Conservation (phyloP, 1,140 invertebrate genomes). For the Camponotus floridanus region DNA sequence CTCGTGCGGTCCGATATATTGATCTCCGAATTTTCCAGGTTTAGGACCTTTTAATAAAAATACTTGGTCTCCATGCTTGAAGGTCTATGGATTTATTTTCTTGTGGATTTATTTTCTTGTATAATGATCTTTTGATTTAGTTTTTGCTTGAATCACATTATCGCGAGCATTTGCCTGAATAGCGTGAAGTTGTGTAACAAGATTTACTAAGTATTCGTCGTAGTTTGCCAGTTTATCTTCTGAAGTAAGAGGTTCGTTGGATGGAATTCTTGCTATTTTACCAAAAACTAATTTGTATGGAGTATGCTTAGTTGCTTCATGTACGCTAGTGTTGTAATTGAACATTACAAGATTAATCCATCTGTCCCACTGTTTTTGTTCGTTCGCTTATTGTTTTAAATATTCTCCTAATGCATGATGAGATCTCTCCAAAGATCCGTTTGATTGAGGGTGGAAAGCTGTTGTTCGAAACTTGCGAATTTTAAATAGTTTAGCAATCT, state of each 20-base stretch:
- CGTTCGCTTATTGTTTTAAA: not conserved
- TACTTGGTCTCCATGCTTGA: constrained; percentile 17
- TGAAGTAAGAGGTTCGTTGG: not conserved
- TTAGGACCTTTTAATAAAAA: constrained; percentile 43
- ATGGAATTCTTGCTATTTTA: not conserved
- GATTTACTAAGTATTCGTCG: not conserved
- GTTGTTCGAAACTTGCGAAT: too few species aligned
- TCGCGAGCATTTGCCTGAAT: not conserved
- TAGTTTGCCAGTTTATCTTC: too few species aligned
- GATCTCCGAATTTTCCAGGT: constrained; percentile 29
- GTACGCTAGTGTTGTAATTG: not conserved
- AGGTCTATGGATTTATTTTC: not conserved
- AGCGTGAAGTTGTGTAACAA: not conserved
- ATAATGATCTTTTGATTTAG: constrained; percentile 62
- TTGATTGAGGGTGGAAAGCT: too few species aligned
- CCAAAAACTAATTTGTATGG: not conserved
- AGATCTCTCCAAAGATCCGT: too few species aligned
- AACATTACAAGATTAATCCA: not conserved
- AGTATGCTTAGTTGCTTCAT: not conserved
- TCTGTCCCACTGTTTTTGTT: not conserved
- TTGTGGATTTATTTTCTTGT: too few species aligned
- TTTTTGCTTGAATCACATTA: constrained; percentile 60
- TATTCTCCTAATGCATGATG: not conserved
- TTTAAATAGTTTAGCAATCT: too few species aligned
- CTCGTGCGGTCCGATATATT: constrained; percentile 34